phyloP scores from a whole-genome alignment of 2,797 vertebrate genomes.

The Gymnodraco acuticeps region DNA sequence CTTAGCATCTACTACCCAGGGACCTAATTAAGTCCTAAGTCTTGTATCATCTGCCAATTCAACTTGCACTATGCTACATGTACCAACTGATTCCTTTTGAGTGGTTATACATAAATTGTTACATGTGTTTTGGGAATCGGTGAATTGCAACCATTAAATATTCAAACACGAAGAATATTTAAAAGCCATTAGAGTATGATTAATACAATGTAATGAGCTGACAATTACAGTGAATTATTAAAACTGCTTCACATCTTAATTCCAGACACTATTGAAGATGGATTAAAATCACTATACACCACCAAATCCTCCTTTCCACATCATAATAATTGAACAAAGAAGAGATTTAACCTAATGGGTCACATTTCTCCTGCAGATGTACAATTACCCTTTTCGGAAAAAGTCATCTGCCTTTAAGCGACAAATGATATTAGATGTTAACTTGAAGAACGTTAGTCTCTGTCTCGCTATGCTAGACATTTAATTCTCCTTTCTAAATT shows the following conservation, averaged over 20 bases:
- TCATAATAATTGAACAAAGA: conserved; percentile 38
- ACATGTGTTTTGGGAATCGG: conserved; percentile 47
- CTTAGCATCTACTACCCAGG: conserved; percentile 23
- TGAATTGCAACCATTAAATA: conserved; percentile 50
- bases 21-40: conserved; percentile 58
- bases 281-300: conserved; percentile 31
- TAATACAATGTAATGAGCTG: not conserved
- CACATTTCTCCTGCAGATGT: conserved; percentile 62
- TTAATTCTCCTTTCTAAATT: conserved; percentile 86
- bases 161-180: conserved; percentile 46
- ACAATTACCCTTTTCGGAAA: conserved; percentile 55
- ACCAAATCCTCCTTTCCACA: conserved; percentile 9
- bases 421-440: conserved; percentile 81
- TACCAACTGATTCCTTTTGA: conserved; percentile 23
- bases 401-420: conserved; percentile 83
- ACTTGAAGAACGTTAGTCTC: conserved; percentile 81
- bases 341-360: conserved; percentile 47
- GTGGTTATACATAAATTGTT: conserved; percentile 33
- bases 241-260: conserved; percentile 20
- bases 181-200: conserved; percentile 40
- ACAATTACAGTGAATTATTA: conserved; percentile 14
- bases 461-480: conserved; percentile 78
- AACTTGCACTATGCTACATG: conserved; percentile 9
- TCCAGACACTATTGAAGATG: conserved; percentile 22
- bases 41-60: conserved; percentile 38